These are phyloP conservation scores for Oligia strigilis DNA, from an alignment of 2,888 invertebrate genomes.

Conservation along the genomic window DNA sequence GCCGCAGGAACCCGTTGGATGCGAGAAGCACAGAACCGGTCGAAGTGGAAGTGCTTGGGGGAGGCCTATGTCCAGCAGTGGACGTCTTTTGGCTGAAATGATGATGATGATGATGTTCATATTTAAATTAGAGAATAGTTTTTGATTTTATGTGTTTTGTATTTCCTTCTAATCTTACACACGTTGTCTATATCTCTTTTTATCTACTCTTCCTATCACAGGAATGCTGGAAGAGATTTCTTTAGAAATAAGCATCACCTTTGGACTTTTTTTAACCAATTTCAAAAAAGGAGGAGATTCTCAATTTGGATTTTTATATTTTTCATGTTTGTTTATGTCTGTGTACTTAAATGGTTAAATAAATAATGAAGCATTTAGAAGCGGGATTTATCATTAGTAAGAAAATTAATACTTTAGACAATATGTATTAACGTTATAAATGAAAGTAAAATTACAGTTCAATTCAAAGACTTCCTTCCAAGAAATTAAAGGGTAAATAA, in stretches of 20 bases:
- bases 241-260: not conserved
- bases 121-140: not conserved
- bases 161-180: not conserved
- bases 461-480: slow-evolving; percentile 10
- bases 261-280: not conserved
- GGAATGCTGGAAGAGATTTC: not conserved
- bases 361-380: slow-evolving; percentile 3
- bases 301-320: too few relatives aligned
- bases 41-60: too few relatives aligned
- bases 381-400: not conserved
- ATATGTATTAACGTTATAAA: not conserved
- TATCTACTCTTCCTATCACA: too few relatives aligned
- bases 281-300: too few relatives aligned
- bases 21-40: too few relatives aligned
- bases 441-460: slow-evolving; percentile 19
- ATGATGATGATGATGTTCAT: too few relatives aligned
- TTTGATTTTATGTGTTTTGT: not conserved
- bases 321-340: not conserved
- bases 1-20: too few relatives aligned
- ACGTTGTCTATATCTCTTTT: not conserved
- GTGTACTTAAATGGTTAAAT: not conserved
- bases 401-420: not conserved
- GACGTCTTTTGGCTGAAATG: too few relatives aligned
- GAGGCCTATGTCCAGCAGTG: too few relatives aligned
- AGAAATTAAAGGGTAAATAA: slow-evolving; percentile 26